Percentiles rank a stretch among this genome's conserved stretches.
These are phyloP conservation scores for Luehdorfia chinensis DNA, from an alignment of 1,140 invertebrate species.

Conservation along the genomic window DNA sequence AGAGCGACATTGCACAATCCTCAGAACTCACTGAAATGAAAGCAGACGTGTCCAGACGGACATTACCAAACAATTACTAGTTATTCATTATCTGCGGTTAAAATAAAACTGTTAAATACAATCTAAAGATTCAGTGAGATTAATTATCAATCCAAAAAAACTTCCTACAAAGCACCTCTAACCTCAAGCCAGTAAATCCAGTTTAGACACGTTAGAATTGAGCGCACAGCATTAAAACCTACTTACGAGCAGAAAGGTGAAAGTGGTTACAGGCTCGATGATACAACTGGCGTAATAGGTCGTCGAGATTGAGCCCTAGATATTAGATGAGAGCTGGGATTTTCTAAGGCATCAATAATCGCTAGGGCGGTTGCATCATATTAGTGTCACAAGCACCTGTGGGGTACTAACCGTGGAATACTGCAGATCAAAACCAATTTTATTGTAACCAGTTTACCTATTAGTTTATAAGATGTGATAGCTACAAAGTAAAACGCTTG, in stretches of 20 bases:
- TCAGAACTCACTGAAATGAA: too few relatives aligned
- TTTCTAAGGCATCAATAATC: constrained; percentile 10
- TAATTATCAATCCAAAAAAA: too few relatives aligned
- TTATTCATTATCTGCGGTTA: too few relatives aligned
- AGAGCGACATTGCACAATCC: too few relatives aligned
- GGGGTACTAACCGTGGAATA: too few relatives aligned
- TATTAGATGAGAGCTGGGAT: constrained; percentile 10
- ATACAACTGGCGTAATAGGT: constrained; percentile 60
- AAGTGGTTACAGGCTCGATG: constrained; percentile 47
- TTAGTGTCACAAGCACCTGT: neutral
- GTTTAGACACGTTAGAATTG: constrained; percentile 8
- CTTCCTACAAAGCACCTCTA: neutral
- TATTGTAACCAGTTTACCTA: neutral
- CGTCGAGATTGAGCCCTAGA: constrained; percentile 20
- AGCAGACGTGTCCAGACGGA: too few relatives aligned
- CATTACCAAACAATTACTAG: too few relatives aligned
- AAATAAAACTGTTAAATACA: too few relatives aligned
- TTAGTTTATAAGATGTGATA: too few relatives aligned
- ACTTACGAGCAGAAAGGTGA: constrained; percentile 35
- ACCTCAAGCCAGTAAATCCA: constrained; percentile 9
- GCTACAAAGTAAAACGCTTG: too few relatives aligned
- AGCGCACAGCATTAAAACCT: constrained; percentile 31
- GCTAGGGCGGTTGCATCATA: constrained; percentile 1
- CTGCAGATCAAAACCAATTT: neutral
- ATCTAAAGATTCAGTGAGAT: too few relatives aligned